These are phyloP conservation scores for Panurus biarmicus DNA, from an alignment of 2,113 vertebrate species.

Conservation along the genomic window DNA sequence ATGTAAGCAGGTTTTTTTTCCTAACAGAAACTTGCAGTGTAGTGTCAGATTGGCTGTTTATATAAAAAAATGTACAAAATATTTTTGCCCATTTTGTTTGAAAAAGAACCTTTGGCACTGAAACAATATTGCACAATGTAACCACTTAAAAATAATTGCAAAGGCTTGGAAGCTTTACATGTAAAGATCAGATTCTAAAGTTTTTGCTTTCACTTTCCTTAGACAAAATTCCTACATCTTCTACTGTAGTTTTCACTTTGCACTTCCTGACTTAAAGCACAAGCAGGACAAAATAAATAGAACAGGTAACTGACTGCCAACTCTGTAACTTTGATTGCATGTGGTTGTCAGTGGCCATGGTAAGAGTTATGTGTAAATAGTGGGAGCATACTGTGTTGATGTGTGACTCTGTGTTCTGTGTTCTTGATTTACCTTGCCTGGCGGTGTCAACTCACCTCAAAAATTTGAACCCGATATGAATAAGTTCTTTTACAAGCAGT, in stretches of 20 bases:
- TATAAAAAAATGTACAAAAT: neutral
- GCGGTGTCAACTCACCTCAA: neutral
- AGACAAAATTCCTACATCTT: neutral
- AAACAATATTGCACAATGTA: neutral
- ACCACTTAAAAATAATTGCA: neutral
- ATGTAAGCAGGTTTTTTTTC: neutral
- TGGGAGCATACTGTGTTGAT: neutral
- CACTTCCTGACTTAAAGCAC: neutral
- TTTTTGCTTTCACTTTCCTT: neutral
- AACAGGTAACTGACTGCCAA: neutral
- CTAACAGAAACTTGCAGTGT: neutral
- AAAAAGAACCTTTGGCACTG: neutral
- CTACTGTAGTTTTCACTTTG: neutral
- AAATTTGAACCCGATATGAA: neutral
- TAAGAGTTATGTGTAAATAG: neutral
- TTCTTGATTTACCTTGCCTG: neutral
- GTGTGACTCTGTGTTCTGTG: neutral
- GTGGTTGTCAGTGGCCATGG: neutral
- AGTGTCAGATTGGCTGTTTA: neutral
- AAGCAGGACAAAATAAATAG: neutral
- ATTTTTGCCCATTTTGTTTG: neutral
- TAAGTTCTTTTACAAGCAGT: neutral
- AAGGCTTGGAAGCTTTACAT: neutral
- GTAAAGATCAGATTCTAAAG: neutral
- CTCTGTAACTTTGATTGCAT: neutral